A percentile compares a stretch with the other conserved stretches of the same genome.
Evolutionary conservation across 2,888 invertebrate genomes (phyloP).

Genomic region (Yponomeuta cagnagella): DNA sequence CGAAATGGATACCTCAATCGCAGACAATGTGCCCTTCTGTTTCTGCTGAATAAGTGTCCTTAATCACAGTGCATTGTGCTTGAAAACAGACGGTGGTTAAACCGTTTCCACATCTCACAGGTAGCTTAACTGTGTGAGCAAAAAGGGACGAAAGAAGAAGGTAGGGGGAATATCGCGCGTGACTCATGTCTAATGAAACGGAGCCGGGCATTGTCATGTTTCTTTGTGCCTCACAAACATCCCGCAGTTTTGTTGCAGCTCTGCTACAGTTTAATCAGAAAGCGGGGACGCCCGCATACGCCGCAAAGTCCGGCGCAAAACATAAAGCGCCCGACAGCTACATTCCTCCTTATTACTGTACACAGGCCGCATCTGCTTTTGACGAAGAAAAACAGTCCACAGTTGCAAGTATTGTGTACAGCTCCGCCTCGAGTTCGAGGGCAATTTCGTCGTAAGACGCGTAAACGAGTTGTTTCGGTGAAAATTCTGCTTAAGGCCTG

Average conservation of each 20-base stretch:
- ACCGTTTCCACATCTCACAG: background rate
- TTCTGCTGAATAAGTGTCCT: slow-evolving; percentile 10
- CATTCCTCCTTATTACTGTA: slow-evolving; percentile 25
- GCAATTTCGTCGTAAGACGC: background rate
- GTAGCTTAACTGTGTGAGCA: background rate
- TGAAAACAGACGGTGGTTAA: background rate
- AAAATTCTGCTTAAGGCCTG: background rate
- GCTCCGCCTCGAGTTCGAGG: slow-evolving; percentile 3
- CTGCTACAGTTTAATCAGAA: slow-evolving; percentile 4
- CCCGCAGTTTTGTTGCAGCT: slow-evolving; percentile 3
- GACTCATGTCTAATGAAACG: slow-evolving; percentile 1
- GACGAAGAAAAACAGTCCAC: slow-evolving; percentile 11
- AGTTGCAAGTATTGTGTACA: slow-evolving; percentile 14
- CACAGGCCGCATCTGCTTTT: slow-evolving; percentile 20
- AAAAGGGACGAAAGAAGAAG: background rate
- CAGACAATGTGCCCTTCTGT: slow-evolving; percentile 14
- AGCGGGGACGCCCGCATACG: slow-evolving; percentile 19
- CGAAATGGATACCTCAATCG: slow-evolving; percentile 14
- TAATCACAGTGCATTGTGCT: slow-evolving; percentile 6
- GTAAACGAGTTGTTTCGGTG: slow-evolving; percentile 1
- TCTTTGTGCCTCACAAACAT: slow-evolving; percentile 3
- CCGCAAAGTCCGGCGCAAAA: slow-evolving; percentile 30
- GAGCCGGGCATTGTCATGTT: background rate
- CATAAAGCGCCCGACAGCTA: slow-evolving; percentile 28
- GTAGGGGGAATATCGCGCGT: background rate